Percentiles rank a stretch among this genome's conserved stretches.
phyloP scores from a whole-genome alignment of 2,888 invertebrate species.

The Autographa gamma region DNA sequence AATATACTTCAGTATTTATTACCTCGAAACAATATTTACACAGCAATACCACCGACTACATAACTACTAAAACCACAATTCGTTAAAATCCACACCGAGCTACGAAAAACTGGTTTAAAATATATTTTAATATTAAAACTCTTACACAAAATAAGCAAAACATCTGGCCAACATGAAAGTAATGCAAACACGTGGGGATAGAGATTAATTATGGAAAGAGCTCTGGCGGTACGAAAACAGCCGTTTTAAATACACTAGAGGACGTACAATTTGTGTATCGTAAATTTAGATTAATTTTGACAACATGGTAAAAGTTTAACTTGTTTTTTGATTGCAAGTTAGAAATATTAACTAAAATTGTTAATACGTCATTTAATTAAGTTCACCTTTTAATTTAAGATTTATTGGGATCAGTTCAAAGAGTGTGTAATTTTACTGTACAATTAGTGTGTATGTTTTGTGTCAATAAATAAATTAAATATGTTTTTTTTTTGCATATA shows the following conservation, averaged over 20 bases:
- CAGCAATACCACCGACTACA: neutral
- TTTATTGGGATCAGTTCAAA: neutral
- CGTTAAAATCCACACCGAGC: neutral
- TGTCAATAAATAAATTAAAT: no score
- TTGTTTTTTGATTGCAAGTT: neutral
- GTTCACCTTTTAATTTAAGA: neutral
- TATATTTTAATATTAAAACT: constrained; percentile 46
- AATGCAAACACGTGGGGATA: constrained; percentile 59
- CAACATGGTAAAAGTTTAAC: neutral
- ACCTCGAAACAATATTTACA: neutral
- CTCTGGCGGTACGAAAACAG: constrained; percentile 44
- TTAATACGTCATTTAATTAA: no score
- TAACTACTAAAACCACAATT: neutral
- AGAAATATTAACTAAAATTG: neutral
- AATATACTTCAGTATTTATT: no score
- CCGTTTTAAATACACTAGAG: constrained; percentile 47
- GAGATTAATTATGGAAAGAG: constrained; percentile 63
- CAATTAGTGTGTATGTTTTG: no score
- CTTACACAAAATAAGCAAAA: constrained; percentile 51
- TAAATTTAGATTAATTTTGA: constrained; percentile 17
- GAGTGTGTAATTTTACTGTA: no score
- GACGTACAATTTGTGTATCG: constrained; percentile 31
- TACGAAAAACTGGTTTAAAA: constrained; percentile 15
- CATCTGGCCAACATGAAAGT: constrained; percentile 44
- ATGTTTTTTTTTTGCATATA: no score